These are phyloP conservation scores for Pteruthius melanotis DNA, from an alignment of 2,113 vertebrate species.

Conservation along the genomic window DNA sequence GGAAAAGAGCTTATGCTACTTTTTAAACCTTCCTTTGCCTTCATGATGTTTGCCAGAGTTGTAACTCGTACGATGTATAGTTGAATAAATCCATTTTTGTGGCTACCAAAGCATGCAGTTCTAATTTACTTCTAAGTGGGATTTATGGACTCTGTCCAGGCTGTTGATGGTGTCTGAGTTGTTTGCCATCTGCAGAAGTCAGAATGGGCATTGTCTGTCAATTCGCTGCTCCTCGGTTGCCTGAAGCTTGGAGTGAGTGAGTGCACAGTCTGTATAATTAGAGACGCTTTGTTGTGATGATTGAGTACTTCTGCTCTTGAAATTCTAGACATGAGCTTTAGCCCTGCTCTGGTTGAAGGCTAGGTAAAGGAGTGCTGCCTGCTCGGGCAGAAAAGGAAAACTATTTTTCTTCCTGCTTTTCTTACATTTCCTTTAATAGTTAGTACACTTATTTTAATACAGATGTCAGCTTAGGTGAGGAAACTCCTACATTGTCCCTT, in stretches of 20 bases:
- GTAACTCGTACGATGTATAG: rapidly evolving
- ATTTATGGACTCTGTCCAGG: not conserved
- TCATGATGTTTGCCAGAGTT: not conserved
- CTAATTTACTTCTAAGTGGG: not conserved
- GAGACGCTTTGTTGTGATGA: not conserved
- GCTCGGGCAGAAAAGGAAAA: not conserved
- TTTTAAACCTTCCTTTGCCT: not conserved
- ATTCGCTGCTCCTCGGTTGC: not conserved
- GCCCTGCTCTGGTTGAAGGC: not conserved
- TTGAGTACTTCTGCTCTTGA: not conserved
- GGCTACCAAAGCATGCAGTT: not conserved
- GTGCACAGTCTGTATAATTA: not conserved
- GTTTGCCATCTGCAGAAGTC: not conserved
- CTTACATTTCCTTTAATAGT: not conserved
- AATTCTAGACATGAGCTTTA: not conserved
- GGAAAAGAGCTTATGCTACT: not conserved
- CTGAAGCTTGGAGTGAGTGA: not conserved
- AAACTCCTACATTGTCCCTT: not conserved
- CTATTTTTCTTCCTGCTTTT: not conserved
- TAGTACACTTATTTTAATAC: not conserved
- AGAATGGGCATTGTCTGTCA: slow-evolving; percentile 17
- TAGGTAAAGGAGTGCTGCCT: not conserved
- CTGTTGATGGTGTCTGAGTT: not conserved
- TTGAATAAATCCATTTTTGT: not conserved
- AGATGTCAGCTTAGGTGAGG: not conserved